Percentiles rank a stretch among this genome's conserved stretches.
Conservation (phyloP, 1,140 invertebrate genomes). For the Venustaconcha ellipsiformis region DNA sequence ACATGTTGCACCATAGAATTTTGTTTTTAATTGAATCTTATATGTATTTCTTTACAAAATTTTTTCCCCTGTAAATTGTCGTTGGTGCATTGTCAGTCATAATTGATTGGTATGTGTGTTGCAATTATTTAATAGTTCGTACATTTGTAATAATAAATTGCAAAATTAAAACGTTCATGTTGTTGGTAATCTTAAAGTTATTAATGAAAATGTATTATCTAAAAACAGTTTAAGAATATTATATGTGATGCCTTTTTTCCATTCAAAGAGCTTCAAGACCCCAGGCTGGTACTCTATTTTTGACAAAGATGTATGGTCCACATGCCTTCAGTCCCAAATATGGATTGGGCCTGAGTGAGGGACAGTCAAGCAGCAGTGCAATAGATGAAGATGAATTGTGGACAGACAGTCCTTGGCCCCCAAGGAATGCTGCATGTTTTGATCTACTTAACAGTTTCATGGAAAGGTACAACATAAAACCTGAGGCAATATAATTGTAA, state of each 20-base stretch:
- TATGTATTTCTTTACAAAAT: too few relatives aligned
- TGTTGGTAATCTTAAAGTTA: too few relatives aligned
- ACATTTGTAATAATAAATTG: too few relatives aligned
- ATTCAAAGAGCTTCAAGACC: slow-evolving; percentile 45
- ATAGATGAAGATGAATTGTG: slow-evolving; percentile 62
- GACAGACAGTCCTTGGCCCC: slow-evolving; percentile 67
- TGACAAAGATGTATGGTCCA: slow-evolving; percentile 66
- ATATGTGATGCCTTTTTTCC: not conserved
- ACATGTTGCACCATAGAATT: too few relatives aligned
- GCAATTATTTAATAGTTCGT: too few relatives aligned
- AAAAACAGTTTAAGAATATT: too few relatives aligned
- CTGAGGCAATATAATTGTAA: not conserved
- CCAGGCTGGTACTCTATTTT: slow-evolving; percentile 49
- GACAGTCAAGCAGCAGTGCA: slow-evolving; percentile 39
- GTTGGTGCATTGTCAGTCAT: too few relatives aligned
- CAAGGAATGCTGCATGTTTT: slow-evolving; percentile 67
- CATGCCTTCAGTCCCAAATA: slow-evolving; percentile 63
- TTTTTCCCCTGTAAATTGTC: too few relatives aligned
- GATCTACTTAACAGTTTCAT: slow-evolving; percentile 67
- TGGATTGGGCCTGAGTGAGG: slow-evolving; percentile 52
- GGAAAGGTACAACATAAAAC: slow-evolving; percentile 62
- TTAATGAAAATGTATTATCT: too few relatives aligned
- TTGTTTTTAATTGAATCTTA: too few relatives aligned
- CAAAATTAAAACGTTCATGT: too few relatives aligned
- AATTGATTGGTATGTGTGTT: too few relatives aligned